Conservation (phyloP, 2,888 invertebrate species). For the Tethea ocularis region DNA sequence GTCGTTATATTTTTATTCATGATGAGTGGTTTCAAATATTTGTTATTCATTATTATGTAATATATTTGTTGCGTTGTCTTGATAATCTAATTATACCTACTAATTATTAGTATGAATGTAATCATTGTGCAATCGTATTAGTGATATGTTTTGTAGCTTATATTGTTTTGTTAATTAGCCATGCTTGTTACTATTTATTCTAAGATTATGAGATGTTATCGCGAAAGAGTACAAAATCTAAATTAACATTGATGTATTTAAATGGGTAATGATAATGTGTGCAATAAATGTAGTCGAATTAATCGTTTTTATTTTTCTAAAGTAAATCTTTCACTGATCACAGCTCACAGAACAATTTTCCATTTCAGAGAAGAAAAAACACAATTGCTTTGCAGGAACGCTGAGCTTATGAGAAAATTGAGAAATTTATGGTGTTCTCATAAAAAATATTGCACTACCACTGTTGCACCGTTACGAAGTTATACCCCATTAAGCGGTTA, state of each 20-base stretch:
- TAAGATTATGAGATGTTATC: constrained; percentile 25
- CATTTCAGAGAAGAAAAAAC: constrained; percentile 85
- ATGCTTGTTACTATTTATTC: constrained; percentile 19
- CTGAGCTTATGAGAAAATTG: constrained; percentile 85
- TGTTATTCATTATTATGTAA: background rate
- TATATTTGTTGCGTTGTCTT: background rate
- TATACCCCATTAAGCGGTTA: constrained; percentile 75
- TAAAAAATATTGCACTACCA: constrained; percentile 82
- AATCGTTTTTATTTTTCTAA: constrained; percentile 10
- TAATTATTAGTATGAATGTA: background rate
- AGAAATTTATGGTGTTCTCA: constrained; percentile 85
- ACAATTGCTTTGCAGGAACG: constrained; percentile 85
- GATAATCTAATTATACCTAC: too few species aligned
- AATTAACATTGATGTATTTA: constrained; percentile 28
- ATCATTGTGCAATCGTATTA: constrained; percentile 6
- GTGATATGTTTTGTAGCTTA: constrained; percentile 1
- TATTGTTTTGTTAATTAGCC: constrained; percentile 13
- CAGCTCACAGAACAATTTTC: constrained; percentile 33
- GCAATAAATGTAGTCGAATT: constrained; percentile 51
- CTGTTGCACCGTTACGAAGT: constrained; percentile 63
- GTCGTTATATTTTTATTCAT: background rate
- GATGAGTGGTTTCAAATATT: background rate
- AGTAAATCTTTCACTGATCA: constrained; percentile 7
- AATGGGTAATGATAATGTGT: constrained; percentile 66
- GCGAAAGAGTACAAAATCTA: constrained; percentile 32